phyloP scores from a whole-genome alignment of 2,888 invertebrate species.

The Sminthurides aquaticus region DNA sequence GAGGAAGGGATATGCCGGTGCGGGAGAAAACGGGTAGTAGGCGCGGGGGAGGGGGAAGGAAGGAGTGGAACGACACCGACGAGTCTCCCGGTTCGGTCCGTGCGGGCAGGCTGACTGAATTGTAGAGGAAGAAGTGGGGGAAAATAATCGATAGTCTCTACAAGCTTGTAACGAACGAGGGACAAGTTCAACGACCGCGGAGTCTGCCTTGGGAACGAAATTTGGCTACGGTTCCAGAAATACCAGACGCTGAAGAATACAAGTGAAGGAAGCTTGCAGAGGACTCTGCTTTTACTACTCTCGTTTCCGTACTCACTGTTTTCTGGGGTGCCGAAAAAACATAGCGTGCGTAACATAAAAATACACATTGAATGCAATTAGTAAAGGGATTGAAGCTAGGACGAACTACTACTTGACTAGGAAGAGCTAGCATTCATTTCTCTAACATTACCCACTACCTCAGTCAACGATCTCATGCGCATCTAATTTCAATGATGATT shows the following conservation, averaged over 20 bases:
- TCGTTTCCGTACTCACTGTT: background rate
- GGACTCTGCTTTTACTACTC: background rate
- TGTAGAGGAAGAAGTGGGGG: background rate
- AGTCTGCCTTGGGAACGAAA: background rate
- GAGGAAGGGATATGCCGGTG: background rate
- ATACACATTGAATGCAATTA: no score
- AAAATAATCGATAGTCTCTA: conserved; percentile 15
- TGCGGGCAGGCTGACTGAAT: background rate
- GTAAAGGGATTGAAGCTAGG: no score
- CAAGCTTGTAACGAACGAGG: background rate
- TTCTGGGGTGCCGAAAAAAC: no score
- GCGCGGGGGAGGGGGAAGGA: background rate
- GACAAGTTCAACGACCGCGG: conserved; percentile 20
- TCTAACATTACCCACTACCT: no score
- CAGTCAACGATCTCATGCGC: no score
- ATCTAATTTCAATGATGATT: no score
- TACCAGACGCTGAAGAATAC: background rate
- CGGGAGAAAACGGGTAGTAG: background rate
- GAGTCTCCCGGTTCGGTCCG: background rate
- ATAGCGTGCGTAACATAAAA: background rate
- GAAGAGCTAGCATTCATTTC: no score
- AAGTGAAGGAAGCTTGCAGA: background rate
- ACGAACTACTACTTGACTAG: no score
- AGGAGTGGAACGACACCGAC: background rate
- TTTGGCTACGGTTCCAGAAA: background rate